Evolutionary conservation across 2,113 vertebrate species (phyloP), one percentile per base, ranked within the genome.

Genomic region (Noctilio leporinus): DNA sequence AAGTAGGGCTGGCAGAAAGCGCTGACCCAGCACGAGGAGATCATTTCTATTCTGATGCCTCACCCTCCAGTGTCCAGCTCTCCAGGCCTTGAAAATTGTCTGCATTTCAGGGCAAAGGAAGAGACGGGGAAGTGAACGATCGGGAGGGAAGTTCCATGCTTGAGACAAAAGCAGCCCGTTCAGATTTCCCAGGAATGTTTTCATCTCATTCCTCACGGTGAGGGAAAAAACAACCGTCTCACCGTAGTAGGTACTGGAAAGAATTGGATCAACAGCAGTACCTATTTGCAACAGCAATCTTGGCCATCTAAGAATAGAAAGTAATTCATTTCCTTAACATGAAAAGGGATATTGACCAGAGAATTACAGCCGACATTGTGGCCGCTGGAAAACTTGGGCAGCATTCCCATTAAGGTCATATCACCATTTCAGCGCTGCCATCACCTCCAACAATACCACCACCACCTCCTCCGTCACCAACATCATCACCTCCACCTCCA

Each of bases 11-110:
- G 30, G 70, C 30, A 0, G n/a, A 94, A 96, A 96, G 94, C 3
- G 95, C 95, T 97, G 97, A 97, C 83, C 78, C 73, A 93, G 96
- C 96, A 76, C 15, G 0, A 4, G 24, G 14, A 76, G 77, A 86
- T 51, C 26, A 40, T 83, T 65, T 89, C 80, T 59, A 43, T 78
- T 33, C 65, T 3, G 64, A 84, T 17, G 85, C 84, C 81, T 81
- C 59, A 1, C 85, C 78, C 80, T 70, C 73, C 73, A 4, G 28
- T 3, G 80, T 30, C 43, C 20, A 3, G 86, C 77, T 69, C 65
- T 80, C 69, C n/a, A 14, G 86, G 76, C 88, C 77, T n/a, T 17
- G 62, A 9, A 65, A 55, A n/a, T 30, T 5, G 59, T 64, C 7
- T 7, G 62, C 53, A 1, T 64, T 45, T 78, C 2, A 10, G 83